These are phyloP conservation scores for Oreohelix idahoensis DNA, from an alignment of 1,140 invertebrate species.

Conservation along the genomic window DNA sequence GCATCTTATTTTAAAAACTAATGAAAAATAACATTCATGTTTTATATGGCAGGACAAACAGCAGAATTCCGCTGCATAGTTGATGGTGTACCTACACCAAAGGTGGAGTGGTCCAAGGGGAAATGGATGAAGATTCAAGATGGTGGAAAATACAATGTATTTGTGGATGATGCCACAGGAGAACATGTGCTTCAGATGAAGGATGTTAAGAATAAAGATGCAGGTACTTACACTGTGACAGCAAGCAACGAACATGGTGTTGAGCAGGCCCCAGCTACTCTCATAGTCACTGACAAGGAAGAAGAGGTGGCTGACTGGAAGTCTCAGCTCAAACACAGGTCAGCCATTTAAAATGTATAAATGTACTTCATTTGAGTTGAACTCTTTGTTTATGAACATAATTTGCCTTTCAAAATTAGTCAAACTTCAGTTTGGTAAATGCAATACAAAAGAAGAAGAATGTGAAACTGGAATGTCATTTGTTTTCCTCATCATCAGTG, in stretches of 20 bases:
- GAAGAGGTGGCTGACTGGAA: constrained; percentile 72
- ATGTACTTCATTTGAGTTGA: no score
- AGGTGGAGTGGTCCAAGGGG: constrained; percentile 71
- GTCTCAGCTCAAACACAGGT: constrained; percentile 70
- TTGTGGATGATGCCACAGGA: constrained; percentile 65
- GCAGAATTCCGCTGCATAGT: constrained; percentile 68
- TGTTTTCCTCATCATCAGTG: no score
- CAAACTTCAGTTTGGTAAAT: no score
- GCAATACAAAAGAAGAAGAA: no score
- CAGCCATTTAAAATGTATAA: background rate
- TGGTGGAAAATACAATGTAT: constrained; percentile 61
- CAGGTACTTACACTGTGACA: constrained; percentile 71
- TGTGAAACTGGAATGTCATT: no score
- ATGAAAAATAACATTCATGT: background rate
- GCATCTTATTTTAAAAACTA: no score
- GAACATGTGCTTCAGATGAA: constrained; percentile 69
- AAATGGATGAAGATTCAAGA: constrained; percentile 71
- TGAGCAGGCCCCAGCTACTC: constrained; percentile 68
- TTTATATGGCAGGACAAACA: constrained; percentile 53
- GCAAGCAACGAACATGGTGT: constrained; percentile 70
- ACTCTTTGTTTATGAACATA: no score
- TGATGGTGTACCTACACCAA: constrained; percentile 68
- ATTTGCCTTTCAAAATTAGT: no score
- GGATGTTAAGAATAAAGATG: constrained; percentile 67
- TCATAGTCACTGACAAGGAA: constrained; percentile 71